These are phyloP conservation scores for Lycaena phlaeas DNA, from an alignment of 2,888 invertebrate species.

Conservation along the genomic window DNA sequence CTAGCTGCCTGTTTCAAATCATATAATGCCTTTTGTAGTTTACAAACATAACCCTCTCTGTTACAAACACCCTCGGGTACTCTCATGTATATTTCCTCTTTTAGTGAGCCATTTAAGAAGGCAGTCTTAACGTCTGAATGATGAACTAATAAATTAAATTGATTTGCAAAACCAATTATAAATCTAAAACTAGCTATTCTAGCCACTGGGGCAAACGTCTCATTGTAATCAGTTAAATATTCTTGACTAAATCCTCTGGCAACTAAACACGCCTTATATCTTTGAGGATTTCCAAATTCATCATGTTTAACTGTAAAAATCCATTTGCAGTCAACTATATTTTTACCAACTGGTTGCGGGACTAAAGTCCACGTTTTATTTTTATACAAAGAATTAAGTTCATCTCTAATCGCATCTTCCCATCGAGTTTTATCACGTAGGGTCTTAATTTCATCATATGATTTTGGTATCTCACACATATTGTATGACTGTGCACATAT, in stretches of 20 bases:
- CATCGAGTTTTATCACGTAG: conserved; percentile 17
- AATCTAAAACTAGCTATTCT: conserved; percentile 24
- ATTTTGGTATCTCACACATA: conserved; percentile 13
- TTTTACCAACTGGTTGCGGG: conserved; percentile 20
- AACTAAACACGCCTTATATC: too few relatives aligned
- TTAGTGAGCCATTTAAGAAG: conserved; percentile 21
- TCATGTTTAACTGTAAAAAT: conserved; percentile 22
- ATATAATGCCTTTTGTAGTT: conserved; percentile 25
- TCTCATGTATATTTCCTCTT: conserved; percentile 24
- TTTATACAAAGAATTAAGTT: conserved; percentile 20
- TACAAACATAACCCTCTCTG: conserved; percentile 22
- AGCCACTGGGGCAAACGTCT: too few relatives aligned
- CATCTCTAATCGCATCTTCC: conserved; percentile 16
- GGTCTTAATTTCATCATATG: conserved; percentile 17
- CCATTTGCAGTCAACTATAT: too few relatives aligned
- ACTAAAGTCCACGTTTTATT: conserved; percentile 25
- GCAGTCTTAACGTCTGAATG: conserved; percentile 24
- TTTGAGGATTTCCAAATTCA: conserved; percentile 19
- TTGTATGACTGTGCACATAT: conserved; percentile 15
- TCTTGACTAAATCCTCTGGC: conserved; percentile 27
- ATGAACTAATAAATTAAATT: conserved; percentile 19
- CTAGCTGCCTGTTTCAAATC: conserved; percentile 22
- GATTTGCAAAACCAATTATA: conserved; percentile 23
- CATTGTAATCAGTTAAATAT: conserved; percentile 22
- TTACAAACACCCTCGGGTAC: conserved; percentile 19